Base-by-base conservation (phyloP, 2,113 vertebrate species). In the Melanerpes formicivorus region DNA sequence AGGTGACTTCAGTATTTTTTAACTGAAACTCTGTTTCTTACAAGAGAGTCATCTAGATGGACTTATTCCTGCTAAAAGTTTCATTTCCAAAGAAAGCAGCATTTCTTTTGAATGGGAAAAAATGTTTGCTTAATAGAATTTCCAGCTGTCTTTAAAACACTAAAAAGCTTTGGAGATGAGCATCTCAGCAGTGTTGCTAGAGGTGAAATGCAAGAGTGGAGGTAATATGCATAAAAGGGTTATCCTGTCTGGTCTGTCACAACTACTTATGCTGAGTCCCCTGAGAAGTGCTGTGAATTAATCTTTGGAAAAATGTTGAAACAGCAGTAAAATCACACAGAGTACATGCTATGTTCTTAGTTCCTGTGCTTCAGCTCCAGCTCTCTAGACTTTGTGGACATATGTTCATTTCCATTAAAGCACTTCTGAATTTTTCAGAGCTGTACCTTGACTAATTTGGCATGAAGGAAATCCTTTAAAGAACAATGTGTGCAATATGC, bases 81-180 rank as follows among this genome's bases (percentile, higher is more conserved):
- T 81, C 65, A 4, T 44, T 90, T 73, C 52, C 19, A 62, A 84
- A 92, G 59, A 66, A 55, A 63, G 12, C 8, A 80, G 6, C 3
- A 14, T 29, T 69, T 77, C 9, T 74, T 93, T 73, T 83, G n/a
- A 82, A 92, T 87, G 59, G 7, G 19, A 71, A 79, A 77, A 92
- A 81, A 21, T 59, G 1, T 72, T 87, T 78, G 14, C 29, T 67
- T 76, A 63, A 87, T 63, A 87, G 60, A 76, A 87, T 91, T 90
- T 91, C 60, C 52, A 80, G 7, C 59, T 77, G n/a, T 63, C 55
- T 87, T 93, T 54, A 77, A 84, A 87, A 54, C 16, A 87, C 52
- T 29, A 40, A 46, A 91, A 91, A 59, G 10, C 75, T 84, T 87
- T 63, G 19, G 44, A 84, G 50, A 66, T 55, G 52, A 71, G 22